Conservation (phyloP, 2,113 vertebrate genomes). For the Chaenogobius annularis region DNA sequence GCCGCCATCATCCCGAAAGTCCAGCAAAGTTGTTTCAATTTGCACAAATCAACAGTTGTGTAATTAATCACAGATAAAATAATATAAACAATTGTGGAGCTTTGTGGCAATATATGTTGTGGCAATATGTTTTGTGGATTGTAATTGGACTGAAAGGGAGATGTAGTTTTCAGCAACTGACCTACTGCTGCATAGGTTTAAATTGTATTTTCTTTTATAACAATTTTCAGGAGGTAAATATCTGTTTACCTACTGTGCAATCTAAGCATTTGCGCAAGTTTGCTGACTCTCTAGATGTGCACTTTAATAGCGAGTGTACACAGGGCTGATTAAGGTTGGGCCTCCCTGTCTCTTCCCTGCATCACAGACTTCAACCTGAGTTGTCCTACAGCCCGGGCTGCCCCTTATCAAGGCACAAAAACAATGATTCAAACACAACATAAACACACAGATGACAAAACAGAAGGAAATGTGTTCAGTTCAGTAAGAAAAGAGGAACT, state of each 20-base stretch:
- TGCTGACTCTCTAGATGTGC: conserved; percentile 59
- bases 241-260: conserved; percentile 4
- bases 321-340: conserved; percentile 60
- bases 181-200: not conserved
- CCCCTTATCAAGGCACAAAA: conserved; percentile 11
- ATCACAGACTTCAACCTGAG: conserved; percentile 62
- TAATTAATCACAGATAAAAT: not conserved
- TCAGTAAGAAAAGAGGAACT: not conserved
- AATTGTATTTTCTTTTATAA: not conserved
- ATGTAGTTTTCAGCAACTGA: not conserved
- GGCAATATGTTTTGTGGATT: not conserved
- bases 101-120: conserved; percentile 1
- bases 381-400: conserved; percentile 44
- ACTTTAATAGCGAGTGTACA: conserved; percentile 50
- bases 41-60: not conserved
- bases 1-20: no score
- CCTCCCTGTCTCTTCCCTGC: conserved; percentile 60
- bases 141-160: not conserved
- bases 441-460: not conserved
- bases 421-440: not conserved
- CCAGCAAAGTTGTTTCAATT: not conserved
- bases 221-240: not conserved
- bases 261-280: conserved; percentile 31
- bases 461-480: not conserved
- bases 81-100: not conserved